Base-by-base conservation (phyloP, 2,113 vertebrate genomes). In the Pseudorectes ferrugineus region DNA sequence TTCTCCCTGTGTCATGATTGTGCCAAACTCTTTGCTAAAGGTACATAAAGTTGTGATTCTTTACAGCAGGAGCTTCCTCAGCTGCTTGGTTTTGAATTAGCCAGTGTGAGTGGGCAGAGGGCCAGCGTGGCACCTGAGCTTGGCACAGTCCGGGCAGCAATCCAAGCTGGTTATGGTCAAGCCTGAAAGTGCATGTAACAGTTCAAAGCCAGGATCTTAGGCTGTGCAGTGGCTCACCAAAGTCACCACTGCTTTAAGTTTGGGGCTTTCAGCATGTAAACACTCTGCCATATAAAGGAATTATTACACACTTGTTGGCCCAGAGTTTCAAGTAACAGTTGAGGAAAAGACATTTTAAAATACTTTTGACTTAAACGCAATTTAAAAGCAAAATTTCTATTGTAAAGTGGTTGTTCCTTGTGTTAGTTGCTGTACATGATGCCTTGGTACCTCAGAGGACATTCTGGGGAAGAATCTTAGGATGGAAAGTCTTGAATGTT, bases 1-100 rank as follows among this genome's bases (percentile, higher is more conserved):
- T 99, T 99, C 95, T 99, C 99, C 22, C 98, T 99, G 94, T 99
- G 99, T 98, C 99, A 99, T 9, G 99, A 99, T 77, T 99, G 99
- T 98, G 99, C 99, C 98, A 99, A 99, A 98, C 98, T 99, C 91
- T 99, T 99, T 91, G 98, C 99, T 96, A 99, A 99, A 99, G 99
- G 99, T 99, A 95, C 4, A 14, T 85, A 21, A 29, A 11, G 57
- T 59, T 61, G 28, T 36, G 51, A 21, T 6, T 70, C 46, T 66
- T 55, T 5, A 12, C n/a, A n/a, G 72, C 65, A 33, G 76, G 46
- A 42, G 26, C 31, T 79, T 73, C 43, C 25, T 43, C 8, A 6
- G 22, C 7, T 45, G 55, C 49, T 79, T 7, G 1, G 51, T 19
- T 73, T 70, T 31, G 71, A 77, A 17, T 33, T 28, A n/a, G 72